These are phyloP conservation scores for Neoitamus cyanurus DNA, from an alignment of 2,888 invertebrate genomes.

Conservation along the genomic window DNA sequence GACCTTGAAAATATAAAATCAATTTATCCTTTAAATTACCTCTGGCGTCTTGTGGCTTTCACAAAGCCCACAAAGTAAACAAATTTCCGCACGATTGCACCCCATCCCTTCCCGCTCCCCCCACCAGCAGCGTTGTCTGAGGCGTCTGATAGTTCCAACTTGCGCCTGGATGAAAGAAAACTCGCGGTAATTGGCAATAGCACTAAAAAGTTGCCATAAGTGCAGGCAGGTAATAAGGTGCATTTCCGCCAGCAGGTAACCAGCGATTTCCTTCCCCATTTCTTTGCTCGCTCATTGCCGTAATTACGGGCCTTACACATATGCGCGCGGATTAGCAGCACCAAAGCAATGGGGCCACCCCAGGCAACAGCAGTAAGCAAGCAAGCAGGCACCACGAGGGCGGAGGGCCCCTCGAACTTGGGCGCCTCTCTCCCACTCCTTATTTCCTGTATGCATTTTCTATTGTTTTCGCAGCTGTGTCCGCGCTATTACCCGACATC, in stretches of 20 bases:
- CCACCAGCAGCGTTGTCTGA: background rate
- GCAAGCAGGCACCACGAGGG: background rate
- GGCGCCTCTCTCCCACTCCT: background rate
- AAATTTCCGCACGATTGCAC: background rate
- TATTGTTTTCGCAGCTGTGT: slow-evolving; percentile 36
- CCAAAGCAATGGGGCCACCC: background rate
- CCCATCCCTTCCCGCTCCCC: background rate
- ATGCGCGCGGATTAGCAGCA: background rate
- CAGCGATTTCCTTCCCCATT: background rate
- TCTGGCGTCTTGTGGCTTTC: background rate
- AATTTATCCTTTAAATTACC: background rate
- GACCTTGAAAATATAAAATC: background rate
- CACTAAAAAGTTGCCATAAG: background rate
- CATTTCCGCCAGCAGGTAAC: background rate
- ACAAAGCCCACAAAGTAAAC: background rate
- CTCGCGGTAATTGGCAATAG: background rate
- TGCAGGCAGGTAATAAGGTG: background rate
- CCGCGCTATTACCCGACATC: slow-evolving; percentile 30
- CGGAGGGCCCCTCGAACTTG: background rate
- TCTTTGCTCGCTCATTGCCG: background rate
- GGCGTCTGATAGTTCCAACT: background rate
- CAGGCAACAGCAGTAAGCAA: background rate
- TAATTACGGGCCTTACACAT: background rate
- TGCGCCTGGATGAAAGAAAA: background rate
- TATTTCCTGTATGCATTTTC: slow-evolving; percentile 23